Percentiles rank a stretch among this genome's conserved stretches.
These are phyloP conservation scores for Drosophila colorata DNA, from an alignment of 2,888 invertebrate genomes.

Conservation along the genomic window DNA sequence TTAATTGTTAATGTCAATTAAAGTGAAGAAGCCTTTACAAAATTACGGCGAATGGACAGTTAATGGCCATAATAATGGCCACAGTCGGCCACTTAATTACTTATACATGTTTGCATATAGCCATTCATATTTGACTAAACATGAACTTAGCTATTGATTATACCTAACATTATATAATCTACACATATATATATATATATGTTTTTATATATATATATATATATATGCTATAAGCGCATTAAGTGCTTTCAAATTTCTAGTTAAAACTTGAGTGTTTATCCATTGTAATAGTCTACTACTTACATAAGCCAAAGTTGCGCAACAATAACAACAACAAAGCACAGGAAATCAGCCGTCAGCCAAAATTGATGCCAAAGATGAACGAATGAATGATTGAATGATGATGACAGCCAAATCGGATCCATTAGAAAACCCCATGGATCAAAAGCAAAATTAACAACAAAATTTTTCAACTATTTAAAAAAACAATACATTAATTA, in stretches of 20 bases:
- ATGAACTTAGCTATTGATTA: conserved; percentile 71
- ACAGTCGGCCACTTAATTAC: conserved; percentile 32
- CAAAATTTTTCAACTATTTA: conserved; percentile 24
- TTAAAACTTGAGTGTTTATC: conserved; percentile 38
- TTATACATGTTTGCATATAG: conserved; percentile 54
- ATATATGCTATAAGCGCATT: conserved; percentile 68
- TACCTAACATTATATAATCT: conserved; percentile 22
- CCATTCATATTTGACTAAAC: conserved; percentile 74
- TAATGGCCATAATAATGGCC: conserved; percentile 41
- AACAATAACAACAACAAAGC: conserved; percentile 10
- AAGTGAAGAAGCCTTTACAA: conserved; percentile 28
- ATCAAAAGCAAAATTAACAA: conserved; percentile 26
- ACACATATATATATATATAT: conserved; percentile 17
- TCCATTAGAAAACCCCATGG: conserved; percentile 3
- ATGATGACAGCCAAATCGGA: conserved; percentile 30
- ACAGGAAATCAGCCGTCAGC: conserved; percentile 18
- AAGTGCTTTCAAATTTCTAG: conserved; percentile 62
- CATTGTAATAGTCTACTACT: conserved; percentile 49
- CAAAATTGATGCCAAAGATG: conserved; percentile 65
- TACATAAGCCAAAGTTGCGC: conserved; percentile 35
- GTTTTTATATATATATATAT: conserved; percentile 21
- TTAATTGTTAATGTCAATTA: conserved; percentile 66
- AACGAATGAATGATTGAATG: conserved; percentile 54
- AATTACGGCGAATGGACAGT: conserved; percentile 47
- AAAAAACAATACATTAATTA: conserved; percentile 26